Base-by-base conservation (phyloP, 2,888 invertebrate species). In the Lepidochrysops patricia region DNA sequence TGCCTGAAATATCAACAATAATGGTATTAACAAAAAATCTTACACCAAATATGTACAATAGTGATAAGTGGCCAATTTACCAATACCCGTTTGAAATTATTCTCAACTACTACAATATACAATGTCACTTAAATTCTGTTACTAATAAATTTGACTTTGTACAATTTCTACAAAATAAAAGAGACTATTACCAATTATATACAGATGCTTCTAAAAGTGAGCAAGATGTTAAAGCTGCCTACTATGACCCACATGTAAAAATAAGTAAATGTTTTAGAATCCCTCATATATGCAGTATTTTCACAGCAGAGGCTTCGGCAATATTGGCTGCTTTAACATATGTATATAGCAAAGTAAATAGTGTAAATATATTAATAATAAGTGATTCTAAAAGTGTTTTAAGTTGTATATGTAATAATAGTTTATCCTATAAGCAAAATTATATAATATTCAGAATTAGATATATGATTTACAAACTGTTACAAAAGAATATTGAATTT, bases 331-430 rank as follows among this genome's bases (percentile, higher is more conserved):
- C 61, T 23, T 29, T 61, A 32, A 26, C 37, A 52, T 57, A 23
- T 43, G 27, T 52, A 4, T 19, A 34, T 37, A 34, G 13, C 23
- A 6, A 9, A 3, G 13, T 9, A 26, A 37, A 52, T 13, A 48
- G 19, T 26, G 48, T 25, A 34, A 61, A 27, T 63, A 61, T 61
- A n/a, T 63, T 23, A 34, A 57, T 63, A 12, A 29, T 61, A 7
- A 56, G 26, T 34, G 63, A 63, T 32, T 61, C 61, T 29, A 61
- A 61, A 56, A 63, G 63, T 57, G 57, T 61, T n/a, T 15, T 61
- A 27, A 35, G 23, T 29, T 29, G 12, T 48, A 29, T 63, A 35
- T 23, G 60, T 58, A 60, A 50, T 12, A 23, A 49, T 15, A 58
- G 37, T 27, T 57, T 58, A n/a, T 25, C 57, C 37, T 48, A 29